Conservation (phyloP, 2,888 invertebrate genomes). For the Agrotis puta region DNA sequence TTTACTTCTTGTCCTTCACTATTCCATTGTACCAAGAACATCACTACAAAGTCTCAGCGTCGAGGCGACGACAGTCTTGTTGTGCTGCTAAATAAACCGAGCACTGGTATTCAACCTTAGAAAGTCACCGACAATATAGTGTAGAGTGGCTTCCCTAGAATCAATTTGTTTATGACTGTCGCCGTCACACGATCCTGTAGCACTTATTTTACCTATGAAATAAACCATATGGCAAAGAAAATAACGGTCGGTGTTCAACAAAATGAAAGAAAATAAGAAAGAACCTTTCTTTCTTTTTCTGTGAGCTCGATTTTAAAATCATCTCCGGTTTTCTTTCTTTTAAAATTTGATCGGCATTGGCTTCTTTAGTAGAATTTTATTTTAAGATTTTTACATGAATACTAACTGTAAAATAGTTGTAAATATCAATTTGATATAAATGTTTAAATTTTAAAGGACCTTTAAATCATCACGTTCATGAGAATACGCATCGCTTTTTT, state of each 20-base stretch:
- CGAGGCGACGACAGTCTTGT: constrained; percentile 59
- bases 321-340: neutral
- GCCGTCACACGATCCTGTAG: neutral
- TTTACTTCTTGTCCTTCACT: constrained; percentile 5
- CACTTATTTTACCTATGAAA: neutral
- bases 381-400: neutral
- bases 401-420: neutral
- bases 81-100: constrained; percentile 75
- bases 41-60: constrained; percentile 11
- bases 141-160: constrained; percentile 65
- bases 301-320: neutral
- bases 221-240: too few relatives aligned
- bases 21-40: constrained; percentile 15
- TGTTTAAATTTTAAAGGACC: neutral
- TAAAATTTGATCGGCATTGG: neutral
- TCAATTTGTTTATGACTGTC: constrained; percentile 48
- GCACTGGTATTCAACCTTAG: constrained; percentile 76
- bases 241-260: neutral
- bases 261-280: constrained; percentile 1
- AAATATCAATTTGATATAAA: neutral
- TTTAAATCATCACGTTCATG: neutral
- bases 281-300: too few relatives aligned
- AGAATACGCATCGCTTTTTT: too few relatives aligned
- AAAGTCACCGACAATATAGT: constrained; percentile 71
- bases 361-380: neutral